Conservation (phyloP, 2,797 vertebrate species). For the Syngnathus acus region DNA sequence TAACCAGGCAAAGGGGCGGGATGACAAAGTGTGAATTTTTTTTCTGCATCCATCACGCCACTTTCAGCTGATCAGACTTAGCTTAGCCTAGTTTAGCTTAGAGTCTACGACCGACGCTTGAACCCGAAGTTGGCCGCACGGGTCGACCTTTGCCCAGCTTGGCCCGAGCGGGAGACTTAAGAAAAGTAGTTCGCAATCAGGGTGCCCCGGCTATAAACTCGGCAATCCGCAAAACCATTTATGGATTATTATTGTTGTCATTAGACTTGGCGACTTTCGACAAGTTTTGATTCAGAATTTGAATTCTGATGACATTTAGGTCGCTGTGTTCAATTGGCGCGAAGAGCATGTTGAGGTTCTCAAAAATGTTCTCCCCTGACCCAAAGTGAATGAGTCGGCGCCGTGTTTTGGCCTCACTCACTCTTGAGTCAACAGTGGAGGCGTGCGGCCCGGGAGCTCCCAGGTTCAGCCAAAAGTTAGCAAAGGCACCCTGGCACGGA, state of each 20-base stretch:
- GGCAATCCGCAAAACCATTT: neutral
- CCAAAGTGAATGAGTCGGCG: neutral
- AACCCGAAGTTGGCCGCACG: slow-evolving; percentile 38
- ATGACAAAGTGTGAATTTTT: slow-evolving; percentile 9
- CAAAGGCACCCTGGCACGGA: neutral
- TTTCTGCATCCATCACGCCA: slow-evolving; percentile 18
- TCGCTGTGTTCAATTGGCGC: neutral
- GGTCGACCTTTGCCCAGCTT: slow-evolving; percentile 51
- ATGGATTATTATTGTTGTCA: neutral
- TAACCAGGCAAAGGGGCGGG: neutral
- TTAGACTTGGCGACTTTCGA: too few species aligned
- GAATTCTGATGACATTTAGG: neutral
- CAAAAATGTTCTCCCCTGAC: neutral
- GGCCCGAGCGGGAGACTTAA: neutral
- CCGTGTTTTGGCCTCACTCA: neutral
- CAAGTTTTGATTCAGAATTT: neutral
- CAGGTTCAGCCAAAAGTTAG: slow-evolving; percentile 7
- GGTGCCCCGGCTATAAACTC: neutral
- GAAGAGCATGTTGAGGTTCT: neutral
- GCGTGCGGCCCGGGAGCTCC: neutral
- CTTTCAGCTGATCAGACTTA: slow-evolving; percentile 56
- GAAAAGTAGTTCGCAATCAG: neutral
- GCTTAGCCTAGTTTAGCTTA: slow-evolving; percentile 1
- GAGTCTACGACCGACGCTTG: slow-evolving; percentile 35
- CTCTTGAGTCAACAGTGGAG: slow-evolving; percentile 1